Percentiles rank a stretch among this genome's conserved stretches.
phyloP scores from a whole-genome alignment of 2,797 vertebrate species.

The Sylvilagus floridanus region DNA sequence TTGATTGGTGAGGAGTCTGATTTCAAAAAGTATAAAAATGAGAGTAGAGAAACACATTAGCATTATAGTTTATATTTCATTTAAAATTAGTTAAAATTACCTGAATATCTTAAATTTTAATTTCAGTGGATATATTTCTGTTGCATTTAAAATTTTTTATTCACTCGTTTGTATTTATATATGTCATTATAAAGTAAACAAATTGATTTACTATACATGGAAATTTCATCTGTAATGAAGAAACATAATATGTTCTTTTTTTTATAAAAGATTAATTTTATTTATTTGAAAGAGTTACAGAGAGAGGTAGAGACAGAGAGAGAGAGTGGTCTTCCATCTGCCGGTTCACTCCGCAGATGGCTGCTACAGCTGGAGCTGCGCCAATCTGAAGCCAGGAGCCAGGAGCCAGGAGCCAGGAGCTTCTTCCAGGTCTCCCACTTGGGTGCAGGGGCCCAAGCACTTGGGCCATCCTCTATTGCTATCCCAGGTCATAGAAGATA shows the following conservation, averaged over 20 bases:
- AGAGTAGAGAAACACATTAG: not conserved
- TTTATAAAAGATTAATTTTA: too few relatives aligned
- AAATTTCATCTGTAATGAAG: not conserved
- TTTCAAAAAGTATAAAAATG: slow-evolving; percentile 24
- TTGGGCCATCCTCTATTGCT: too few relatives aligned
- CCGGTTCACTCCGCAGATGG: too few relatives aligned
- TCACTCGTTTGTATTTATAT: not conserved
- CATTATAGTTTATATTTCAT: not conserved
- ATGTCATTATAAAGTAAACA: not conserved
- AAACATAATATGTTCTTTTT: not conserved
- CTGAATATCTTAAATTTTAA: not conserved
- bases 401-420: too few relatives aligned
- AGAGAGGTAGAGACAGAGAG: too few relatives aligned
- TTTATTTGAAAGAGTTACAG: too few relatives aligned
- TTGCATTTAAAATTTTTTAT: not conserved
- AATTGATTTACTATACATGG: not conserved
- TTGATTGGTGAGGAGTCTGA: not conserved
- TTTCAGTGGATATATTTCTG: slow-evolving; percentile 28
- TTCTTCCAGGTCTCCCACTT: too few relatives aligned
- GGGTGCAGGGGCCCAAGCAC: too few relatives aligned
- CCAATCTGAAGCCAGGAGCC: too few relatives aligned
- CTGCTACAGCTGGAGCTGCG: too few relatives aligned
- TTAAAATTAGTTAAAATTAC: not conserved
- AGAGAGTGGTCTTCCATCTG: too few relatives aligned
- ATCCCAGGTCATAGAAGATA: too few relatives aligned